Base-by-base conservation (phyloP, 1,140 invertebrate species). In the Zelostemma sp. region DNA sequence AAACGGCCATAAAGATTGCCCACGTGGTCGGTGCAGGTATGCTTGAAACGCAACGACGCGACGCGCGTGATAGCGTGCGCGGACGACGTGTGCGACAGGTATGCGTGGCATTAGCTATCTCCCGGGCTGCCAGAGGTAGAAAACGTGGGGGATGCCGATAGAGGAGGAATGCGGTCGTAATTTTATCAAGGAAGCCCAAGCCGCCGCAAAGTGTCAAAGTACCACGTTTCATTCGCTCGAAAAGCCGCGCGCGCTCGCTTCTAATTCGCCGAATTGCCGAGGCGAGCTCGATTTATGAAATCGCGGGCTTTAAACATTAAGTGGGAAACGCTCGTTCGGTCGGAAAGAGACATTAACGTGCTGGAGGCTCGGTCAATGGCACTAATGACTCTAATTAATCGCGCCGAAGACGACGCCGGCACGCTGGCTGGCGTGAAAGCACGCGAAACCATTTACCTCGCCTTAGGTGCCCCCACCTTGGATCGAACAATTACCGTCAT, bases 371-470 rank as follows among this genome's bases (percentile, higher is more conserved):
- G 77, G 60, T 49, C 70, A 79, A 66, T 75, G 77, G 78, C 78
- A 78, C 76, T 80, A 81, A 80, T 79, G 79, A 80, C 75, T 62
- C 66, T 81, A 82, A 82, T 81, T 81, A 80, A 80, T 80, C 72
- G 74, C 72, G 60, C 69, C 71, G 72, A 76, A 79, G 72, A 77
- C 74, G 74, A 54, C 68, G 68, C 73, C 60, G 68, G 70, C 68
- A 60, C 59, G 69, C 73, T 71, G 53, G 48, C 48, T 17, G n/a
- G 55, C 62, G 72, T 62, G 68, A 49, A 72, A 75, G 61, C 75
- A 79, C 75, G 77, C 73, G 54, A 76, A 68, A 76, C 56, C 43
- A 50, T 64, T 69, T 64, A 53, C 41, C 28, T 17, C n/a, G n/a
- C n/a, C n/a, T n/a, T n/a, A n/a, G n/a, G n/a, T n/a, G n/a, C n/a